A percentile compares a stretch with the other conserved stretches of the same genome.
These are phyloP conservation scores for Tiliacea citrago DNA, from an alignment of 2,888 invertebrate genomes.

Conservation along the genomic window DNA sequence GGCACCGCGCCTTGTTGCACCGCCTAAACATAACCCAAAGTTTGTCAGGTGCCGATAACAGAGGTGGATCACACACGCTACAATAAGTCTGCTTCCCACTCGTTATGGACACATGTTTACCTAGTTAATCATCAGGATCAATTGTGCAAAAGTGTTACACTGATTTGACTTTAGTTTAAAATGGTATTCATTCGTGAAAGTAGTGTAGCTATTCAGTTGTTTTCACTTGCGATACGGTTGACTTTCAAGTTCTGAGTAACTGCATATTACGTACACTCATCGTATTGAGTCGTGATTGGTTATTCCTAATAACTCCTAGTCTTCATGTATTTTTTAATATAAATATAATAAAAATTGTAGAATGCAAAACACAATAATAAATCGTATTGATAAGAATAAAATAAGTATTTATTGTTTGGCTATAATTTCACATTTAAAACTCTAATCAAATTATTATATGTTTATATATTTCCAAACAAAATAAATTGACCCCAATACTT, in stretches of 20 bases:
- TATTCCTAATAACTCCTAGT: conserved; percentile 32
- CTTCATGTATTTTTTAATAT: conserved; percentile 35
- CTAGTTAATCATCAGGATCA: conserved; percentile 15
- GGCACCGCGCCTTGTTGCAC: conserved; percentile 29
- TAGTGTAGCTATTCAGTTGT: conserved; percentile 63
- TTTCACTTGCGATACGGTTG: conserved; percentile 62
- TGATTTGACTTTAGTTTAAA: conserved; percentile 35
- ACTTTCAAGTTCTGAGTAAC: conserved; percentile 65
- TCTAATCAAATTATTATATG: not conserved
- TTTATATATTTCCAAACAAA: not conserved
- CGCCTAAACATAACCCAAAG: conserved; percentile 53
- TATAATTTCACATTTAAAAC: conserved; percentile 3
- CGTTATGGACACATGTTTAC: conserved; percentile 46
- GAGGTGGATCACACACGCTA: conserved; percentile 48
- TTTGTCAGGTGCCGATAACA: conserved; percentile 63
- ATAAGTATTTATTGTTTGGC: not conserved
- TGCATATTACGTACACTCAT: conserved; percentile 53
- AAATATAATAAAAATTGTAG: not conserved
- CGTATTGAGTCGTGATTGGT: conserved; percentile 48
- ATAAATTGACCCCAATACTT: not conserved
- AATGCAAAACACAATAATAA: not conserved
- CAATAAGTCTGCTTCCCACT: conserved; percentile 47
- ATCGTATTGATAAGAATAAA: not conserved
- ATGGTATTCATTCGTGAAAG: conserved; percentile 61
- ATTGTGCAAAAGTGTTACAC: conserved; percentile 34